Evolutionary conservation across 2,888 invertebrate species (phyloP), one percentile per base, ranked within the genome.

Genomic region (Meloe dianella): DNA sequence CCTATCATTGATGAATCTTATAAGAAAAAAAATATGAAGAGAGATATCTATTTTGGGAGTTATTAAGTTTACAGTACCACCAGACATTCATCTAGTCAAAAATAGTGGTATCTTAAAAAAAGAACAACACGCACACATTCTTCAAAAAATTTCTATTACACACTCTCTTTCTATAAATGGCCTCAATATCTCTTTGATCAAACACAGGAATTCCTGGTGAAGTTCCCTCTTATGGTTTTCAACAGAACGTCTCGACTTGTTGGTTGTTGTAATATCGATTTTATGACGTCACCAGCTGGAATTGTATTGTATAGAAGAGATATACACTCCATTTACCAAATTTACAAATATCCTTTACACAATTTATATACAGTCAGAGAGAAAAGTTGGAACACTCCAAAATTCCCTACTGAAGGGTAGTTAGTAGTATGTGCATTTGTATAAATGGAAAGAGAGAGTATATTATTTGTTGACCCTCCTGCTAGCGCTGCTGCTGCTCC

Each of bases 221-320:
- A 51, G 20, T 24, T 57, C 57, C 32, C 57, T 57, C 12, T 57
- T 57, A 7, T 32, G 30, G 32, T 32, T 32, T 57, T 32, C 57
- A 30, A 57, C 14, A 57, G 9, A 60, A 60, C 57, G 64, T 57
- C 63, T 69, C 69, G 60, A 65, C 63, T 63, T 63, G 65, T 65
- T 65, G 68, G 65, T 63, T 51, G 57, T 62, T 51, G 57, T 51
- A 51, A 6, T 63, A 68, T 68, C 68, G 68, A 68, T 68, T 59
- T 59, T 58, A 61, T 68, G 68, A 68, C 68, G 68, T 68, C 68
- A 68, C 63, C 41, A 30, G 24, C 66, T 59, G 47, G 63, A 57
- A 60, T 32, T 29, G 59, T 47, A 10, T 20, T n/a, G n/a, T n/a
- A n/a, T n/a, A n/a, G n/a, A n/a, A n/a, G n/a, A 10, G 10, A 47